Percentiles rank a stretch among this genome's conserved stretches.
These are phyloP conservation scores for Caenorhabditis inopinata DNA, from an alignment of 1,140 invertebrate species.

Conservation along the genomic window DNA sequence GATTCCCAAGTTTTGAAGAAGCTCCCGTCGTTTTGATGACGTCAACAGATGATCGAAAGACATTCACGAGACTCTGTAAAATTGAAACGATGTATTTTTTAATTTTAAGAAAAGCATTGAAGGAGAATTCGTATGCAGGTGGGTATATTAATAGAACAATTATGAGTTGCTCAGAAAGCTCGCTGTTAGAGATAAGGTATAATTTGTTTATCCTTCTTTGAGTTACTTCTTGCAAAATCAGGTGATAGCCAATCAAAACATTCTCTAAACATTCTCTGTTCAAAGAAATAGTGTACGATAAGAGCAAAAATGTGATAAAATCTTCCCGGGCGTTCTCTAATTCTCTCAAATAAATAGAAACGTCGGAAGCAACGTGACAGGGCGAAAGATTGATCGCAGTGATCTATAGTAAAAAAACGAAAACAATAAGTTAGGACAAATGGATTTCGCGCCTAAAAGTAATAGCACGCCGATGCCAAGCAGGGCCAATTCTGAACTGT, in stretches of 20 bases:
- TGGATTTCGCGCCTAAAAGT: no score
- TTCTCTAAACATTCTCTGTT: not conserved
- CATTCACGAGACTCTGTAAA: not conserved
- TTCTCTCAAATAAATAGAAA: not conserved
- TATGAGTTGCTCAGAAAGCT: not conserved
- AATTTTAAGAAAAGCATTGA: no score
- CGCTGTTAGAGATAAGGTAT: no score
- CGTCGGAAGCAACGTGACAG: no score
- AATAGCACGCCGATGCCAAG: no score
- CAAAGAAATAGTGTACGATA: not conserved
- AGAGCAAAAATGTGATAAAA: not conserved
- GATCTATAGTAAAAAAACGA: no score
- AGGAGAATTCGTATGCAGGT: not conserved
- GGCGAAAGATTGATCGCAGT: not conserved
- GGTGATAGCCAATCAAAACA: not conserved
- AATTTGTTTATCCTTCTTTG: no score
- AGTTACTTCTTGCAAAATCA: not conserved
- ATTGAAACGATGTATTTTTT: no score
- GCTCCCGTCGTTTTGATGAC: not conserved
- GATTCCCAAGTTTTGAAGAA: not conserved
- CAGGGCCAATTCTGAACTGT: no score
- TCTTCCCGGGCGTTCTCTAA: not conserved
- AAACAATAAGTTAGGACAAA: no score
- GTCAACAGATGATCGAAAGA: slow-evolving; percentile 15
- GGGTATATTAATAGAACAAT: not conserved